Percentiles rank a stretch among this genome's conserved stretches.
These are phyloP conservation scores for Cyclophora punctaria DNA, from an alignment of 2,888 invertebrate species.

Conservation along the genomic window DNA sequence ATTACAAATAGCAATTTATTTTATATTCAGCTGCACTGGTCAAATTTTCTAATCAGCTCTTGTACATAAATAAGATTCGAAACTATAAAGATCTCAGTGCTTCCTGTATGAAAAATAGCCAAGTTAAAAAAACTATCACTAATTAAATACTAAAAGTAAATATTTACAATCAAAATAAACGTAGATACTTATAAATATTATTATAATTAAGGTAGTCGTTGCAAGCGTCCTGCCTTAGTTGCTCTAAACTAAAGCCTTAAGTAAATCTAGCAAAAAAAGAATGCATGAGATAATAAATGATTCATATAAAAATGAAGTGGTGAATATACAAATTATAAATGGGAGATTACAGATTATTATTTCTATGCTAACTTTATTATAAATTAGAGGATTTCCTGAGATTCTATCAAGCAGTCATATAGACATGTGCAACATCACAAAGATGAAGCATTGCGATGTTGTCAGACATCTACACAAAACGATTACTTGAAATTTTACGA, in stretches of 20 bases:
- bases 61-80: slow-evolving; percentile 39
- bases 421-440: slow-evolving; percentile 72
- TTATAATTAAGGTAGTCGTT: slow-evolving; percentile 47
- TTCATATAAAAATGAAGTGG: background rate
- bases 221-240: slow-evolving; percentile 52
- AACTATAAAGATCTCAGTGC: slow-evolving; percentile 31
- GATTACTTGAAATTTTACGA: slow-evolving; percentile 3
- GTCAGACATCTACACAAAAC: slow-evolving; percentile 68
- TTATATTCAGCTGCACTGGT: slow-evolving; percentile 47
- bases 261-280: slow-evolving; percentile 2
- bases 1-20: slow-evolving; percentile 46
- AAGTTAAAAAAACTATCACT: slow-evolving; percentile 50
- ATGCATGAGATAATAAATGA: background rate
- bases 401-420: slow-evolving; percentile 42
- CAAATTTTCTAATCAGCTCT: slow-evolving; percentile 30
- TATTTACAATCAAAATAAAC: slow-evolving; percentile 66
- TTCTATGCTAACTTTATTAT: slow-evolving; percentile 15
- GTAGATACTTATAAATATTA: slow-evolving; percentile 44
- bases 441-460: slow-evolving; percentile 43
- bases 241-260: slow-evolving; percentile 17
- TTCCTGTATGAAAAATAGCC: slow-evolving; percentile 36
- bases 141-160: slow-evolving; percentile 65
- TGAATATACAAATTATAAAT: slow-evolving; percentile 9
- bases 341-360: slow-evolving; percentile 12
- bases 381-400: slow-evolving; percentile 12